A percentile compares a stretch with the other conserved stretches of the same genome.
These are phyloP conservation scores for Caranx melampygus DNA, from an alignment of 2,113 vertebrate genomes.

Conservation along the genomic window DNA sequence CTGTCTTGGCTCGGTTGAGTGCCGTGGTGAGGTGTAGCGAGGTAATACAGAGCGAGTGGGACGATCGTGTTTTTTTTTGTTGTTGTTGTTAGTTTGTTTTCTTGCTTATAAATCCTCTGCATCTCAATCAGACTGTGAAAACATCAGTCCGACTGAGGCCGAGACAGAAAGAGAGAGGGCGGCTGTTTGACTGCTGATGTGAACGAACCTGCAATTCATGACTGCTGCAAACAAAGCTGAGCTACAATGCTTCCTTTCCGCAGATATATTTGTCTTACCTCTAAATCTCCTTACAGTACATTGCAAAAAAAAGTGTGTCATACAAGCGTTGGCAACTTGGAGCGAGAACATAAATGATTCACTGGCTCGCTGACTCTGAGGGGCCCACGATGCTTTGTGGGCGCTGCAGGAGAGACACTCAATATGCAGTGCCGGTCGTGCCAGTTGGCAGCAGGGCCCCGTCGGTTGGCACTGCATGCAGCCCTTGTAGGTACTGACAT, in stretches of 20 bases:
- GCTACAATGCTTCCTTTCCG: slow-evolving; percentile 4
- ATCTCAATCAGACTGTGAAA: slow-evolving; percentile 68
- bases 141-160: slow-evolving; percentile 26
- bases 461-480: slow-evolving; percentile 64
- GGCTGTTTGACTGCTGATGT: slow-evolving; percentile 2
- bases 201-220: slow-evolving; percentile 26
- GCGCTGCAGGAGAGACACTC: slow-evolving; percentile 57
- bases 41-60: slow-evolving; percentile 30
- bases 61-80: not conserved
- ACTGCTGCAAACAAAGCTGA: slow-evolving; percentile 34
- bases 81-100: not conserved
- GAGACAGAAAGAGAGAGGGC: not conserved
- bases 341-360: slow-evolving; percentile 67
- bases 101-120: slow-evolving; percentile 31
- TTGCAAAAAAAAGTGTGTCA: slow-evolving; percentile 48
- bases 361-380: slow-evolving; percentile 58
- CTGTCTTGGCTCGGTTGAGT: slow-evolving; percentile 35
- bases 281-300: slow-evolving; percentile 52
- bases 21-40: slow-evolving; percentile 29
- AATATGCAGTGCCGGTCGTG: slow-evolving; percentile 52
- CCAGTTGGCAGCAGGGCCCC: slow-evolving; percentile 73
- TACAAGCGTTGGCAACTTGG: slow-evolving; percentile 52
- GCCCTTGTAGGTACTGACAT: slow-evolving; percentile 73
- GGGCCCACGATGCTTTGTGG: slow-evolving; percentile 51
- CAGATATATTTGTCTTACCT: slow-evolving; percentile 38